These are phyloP conservation scores for Chrysolina haemoptera DNA, from an alignment of 2,888 invertebrate species.

Conservation along the genomic window DNA sequence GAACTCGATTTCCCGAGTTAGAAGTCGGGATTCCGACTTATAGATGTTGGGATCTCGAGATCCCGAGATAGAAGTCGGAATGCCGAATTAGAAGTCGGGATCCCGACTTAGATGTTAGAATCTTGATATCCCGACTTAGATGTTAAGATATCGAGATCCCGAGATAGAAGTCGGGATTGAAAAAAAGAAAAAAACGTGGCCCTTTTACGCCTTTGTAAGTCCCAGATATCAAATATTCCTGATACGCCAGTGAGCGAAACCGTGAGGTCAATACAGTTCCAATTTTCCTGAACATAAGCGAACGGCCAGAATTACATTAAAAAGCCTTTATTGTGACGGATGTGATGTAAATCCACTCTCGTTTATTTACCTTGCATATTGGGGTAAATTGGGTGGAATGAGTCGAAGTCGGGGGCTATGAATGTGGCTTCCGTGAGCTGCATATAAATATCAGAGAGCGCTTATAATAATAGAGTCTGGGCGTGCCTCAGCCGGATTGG, in stretches of 20 bases:
- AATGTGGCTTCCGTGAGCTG: conserved; percentile 51
- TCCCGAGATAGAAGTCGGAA: no score
- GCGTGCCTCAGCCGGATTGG: conserved; percentile 66
- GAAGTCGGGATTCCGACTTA: no score
- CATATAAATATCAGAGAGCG: conserved; percentile 56
- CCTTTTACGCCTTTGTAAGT: no score
- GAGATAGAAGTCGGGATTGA: no score
- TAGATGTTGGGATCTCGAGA: no score
- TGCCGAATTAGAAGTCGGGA: no score
- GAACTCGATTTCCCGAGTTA: no score
- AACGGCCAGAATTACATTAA: neutral
- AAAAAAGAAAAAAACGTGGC: no score
- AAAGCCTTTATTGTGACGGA: conserved; percentile 17
- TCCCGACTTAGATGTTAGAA: no score
- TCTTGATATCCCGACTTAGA: no score
- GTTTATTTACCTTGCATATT: conserved; percentile 47
- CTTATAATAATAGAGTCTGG: conserved; percentile 59
- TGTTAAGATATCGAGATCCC: no score
- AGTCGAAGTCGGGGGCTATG: conserved; percentile 48
- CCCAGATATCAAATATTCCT: neutral
- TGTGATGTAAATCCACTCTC: conserved; percentile 24
- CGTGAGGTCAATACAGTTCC: neutral
- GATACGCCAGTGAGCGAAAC: neutral
- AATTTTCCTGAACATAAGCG: neutral
- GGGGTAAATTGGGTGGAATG: conserved; percentile 49